These are phyloP conservation scores for Drosophila recens DNA, from an alignment of 2,888 invertebrate species.

Conservation along the genomic window DNA sequence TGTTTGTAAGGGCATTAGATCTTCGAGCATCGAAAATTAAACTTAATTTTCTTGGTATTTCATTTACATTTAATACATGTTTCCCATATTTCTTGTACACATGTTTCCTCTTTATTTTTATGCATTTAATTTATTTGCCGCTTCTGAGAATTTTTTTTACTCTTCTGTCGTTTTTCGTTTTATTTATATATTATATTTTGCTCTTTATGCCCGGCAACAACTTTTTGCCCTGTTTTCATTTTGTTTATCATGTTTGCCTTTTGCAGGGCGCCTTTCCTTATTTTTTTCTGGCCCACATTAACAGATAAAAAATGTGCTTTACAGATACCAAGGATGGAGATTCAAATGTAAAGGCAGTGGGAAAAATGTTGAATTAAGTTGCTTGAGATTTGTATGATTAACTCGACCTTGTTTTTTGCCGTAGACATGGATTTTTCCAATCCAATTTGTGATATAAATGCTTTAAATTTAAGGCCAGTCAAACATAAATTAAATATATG, in stretches of 20 bases:
- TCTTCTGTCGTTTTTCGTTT: constrained; percentile 6
- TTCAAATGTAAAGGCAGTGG: neutral
- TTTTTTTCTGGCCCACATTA: constrained; percentile 26
- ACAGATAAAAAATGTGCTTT: constrained; percentile 41
- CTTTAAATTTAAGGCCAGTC: neutral
- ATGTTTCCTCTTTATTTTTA: constrained; percentile 28
- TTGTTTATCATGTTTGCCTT: constrained; percentile 35
- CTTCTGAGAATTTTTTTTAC: constrained; percentile 9
- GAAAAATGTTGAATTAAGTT: neutral
- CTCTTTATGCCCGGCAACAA: constrained; percentile 11
- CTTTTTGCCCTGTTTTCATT: constrained; percentile 14
- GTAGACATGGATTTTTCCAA: neutral
- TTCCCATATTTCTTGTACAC: constrained; percentile 28
- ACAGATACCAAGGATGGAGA: neutral
- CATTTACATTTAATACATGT: constrained; percentile 42
- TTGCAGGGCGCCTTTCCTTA: neutral
- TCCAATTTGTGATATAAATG: neutral
- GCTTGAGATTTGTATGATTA: neutral
- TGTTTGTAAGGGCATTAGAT: constrained; percentile 2
- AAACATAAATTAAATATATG: neutral
- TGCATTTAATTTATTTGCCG: constrained; percentile 33
- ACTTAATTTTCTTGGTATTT: constrained; percentile 29
- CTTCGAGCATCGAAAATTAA: neutral
- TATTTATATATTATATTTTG: neutral
- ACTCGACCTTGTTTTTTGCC: neutral